phyloP scores from a whole-genome alignment of 2,113 vertebrate species.

The Albula goreensis region DNA sequence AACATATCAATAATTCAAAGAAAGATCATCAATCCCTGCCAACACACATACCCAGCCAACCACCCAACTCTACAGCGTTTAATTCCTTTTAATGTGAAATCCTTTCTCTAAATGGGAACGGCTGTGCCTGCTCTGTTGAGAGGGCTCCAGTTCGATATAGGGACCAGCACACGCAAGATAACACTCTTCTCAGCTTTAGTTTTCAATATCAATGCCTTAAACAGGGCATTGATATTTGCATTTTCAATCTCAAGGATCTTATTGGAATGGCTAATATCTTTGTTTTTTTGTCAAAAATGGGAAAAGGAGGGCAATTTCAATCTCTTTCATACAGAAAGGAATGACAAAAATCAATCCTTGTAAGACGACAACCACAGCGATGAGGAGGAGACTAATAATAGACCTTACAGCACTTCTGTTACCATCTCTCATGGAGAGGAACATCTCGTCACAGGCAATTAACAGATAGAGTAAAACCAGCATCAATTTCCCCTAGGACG shows the following conservation, averaged over 20 bases:
- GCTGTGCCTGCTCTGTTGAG: neutral
- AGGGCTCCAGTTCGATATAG: neutral
- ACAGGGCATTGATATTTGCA: neutral
- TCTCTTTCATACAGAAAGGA: neutral
- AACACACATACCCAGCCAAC: neutral
- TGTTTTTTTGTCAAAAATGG: neutral
- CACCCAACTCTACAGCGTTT: neutral
- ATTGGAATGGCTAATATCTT: neutral
- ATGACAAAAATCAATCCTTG: neutral
- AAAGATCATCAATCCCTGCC: slow-evolving; percentile 47
- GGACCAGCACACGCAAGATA: neutral
- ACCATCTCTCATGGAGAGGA: neutral
- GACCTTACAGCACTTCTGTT: neutral
- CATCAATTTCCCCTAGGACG: neutral
- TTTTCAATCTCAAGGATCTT: neutral
- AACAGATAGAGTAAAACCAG: neutral
- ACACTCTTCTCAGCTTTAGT: neutral
- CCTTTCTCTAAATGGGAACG: neutral
- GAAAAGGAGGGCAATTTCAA: neutral
- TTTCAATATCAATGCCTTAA: neutral
- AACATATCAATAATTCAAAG: slow-evolving; percentile 70
- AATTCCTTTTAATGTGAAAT: neutral
- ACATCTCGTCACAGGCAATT: neutral
- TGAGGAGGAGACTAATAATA: slow-evolving; percentile 1
- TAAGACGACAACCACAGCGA: neutral